Evolutionary conservation across 1,140 invertebrate genomes (phyloP).

Genomic region (Trinorchestia longiramus): DNA sequence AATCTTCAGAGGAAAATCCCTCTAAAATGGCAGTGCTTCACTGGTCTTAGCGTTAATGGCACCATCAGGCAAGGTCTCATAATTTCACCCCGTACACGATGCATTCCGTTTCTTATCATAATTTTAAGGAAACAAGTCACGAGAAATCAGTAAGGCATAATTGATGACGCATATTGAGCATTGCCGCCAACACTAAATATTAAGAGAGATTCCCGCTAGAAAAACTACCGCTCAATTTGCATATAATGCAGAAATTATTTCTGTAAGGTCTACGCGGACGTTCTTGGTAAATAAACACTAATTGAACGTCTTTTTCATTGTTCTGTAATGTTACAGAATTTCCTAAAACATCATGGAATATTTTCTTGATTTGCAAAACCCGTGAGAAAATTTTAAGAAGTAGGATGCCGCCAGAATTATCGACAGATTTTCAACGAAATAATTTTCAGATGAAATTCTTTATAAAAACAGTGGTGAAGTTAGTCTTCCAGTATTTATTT

Average conservation of each 20-base stretch:
- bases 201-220: neutral
- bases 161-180: constrained; percentile 8
- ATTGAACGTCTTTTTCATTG: neutral
- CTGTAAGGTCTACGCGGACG: too few species aligned
- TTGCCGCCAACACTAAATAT: neutral
- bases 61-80: neutral
- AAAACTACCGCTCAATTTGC: neutral
- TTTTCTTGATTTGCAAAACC: too few species aligned
- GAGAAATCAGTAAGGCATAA: neutral
- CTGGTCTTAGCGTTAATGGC: neutral
- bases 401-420: too few species aligned
- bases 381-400: too few species aligned
- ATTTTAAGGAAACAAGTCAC: neutral
- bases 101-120: neutral
- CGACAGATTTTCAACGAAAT: too few species aligned
- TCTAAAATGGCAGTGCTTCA: neutral
- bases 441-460: too few species aligned
- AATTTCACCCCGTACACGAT: neutral
- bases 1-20: constrained; percentile 28
- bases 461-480: too few species aligned
- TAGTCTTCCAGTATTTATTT: too few species aligned
- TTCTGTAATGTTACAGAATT: neutral
- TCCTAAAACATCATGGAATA: too few species aligned
- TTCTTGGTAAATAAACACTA: neutral
- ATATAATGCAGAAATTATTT: neutral